phyloP scores from a whole-genome alignment of 2,797 vertebrate genomes.

The Acanthornis magna region DNA sequence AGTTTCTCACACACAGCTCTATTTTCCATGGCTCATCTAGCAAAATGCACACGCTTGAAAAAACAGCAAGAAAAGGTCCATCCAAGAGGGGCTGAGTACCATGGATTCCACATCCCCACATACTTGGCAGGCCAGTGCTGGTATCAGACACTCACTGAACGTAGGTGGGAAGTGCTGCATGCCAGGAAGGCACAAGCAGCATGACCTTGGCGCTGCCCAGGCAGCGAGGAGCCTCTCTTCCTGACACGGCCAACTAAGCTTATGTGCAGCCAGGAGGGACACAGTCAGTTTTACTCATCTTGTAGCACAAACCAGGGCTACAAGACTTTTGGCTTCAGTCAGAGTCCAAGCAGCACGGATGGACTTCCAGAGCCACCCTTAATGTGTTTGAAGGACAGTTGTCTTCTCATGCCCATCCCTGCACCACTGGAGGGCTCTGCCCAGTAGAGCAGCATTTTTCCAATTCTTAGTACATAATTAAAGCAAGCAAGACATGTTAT shows the following conservation, averaged over 20 bases:
- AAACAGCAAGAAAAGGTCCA: neutral
- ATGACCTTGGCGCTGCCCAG: neutral
- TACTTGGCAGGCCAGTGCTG: neutral
- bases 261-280: neutral
- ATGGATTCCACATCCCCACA: neutral
- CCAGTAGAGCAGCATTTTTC: neutral
- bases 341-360: rapidly evolving
- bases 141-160: neutral
- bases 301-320: neutral
- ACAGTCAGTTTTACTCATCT: neutral
- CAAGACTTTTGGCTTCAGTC: neutral
- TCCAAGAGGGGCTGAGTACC: neutral
- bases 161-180: neutral
- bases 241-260: neutral
- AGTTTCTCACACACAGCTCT: neutral
- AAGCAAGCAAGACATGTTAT: neutral
- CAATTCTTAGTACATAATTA: neutral
- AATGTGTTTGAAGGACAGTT: neutral
- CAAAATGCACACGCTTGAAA: neutral
- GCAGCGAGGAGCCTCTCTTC: neutral
- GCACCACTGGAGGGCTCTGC: neutral
- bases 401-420: neutral
- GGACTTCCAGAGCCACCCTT: neutral
- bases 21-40: slow-evolving; percentile 30
- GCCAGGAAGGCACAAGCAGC: rapidly evolving